phyloP scores from a whole-genome alignment of 2,797 vertebrate genomes.

The Smutsia temminckii region DNA sequence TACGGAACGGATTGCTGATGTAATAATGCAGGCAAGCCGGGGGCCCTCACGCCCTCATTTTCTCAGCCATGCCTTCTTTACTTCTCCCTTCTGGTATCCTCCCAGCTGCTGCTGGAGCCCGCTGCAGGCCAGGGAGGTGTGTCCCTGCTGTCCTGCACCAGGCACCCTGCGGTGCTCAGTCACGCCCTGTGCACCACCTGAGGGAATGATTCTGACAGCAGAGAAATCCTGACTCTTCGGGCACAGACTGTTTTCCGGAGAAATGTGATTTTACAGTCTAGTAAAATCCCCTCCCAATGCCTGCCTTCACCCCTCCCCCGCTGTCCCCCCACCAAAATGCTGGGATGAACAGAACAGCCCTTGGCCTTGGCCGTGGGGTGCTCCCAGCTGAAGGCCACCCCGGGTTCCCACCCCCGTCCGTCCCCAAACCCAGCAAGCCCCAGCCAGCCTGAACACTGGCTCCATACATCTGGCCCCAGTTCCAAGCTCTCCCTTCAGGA shows the following conservation, averaged over 20 bases:
- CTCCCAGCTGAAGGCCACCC: not conserved
- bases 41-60: rapidly evolving
- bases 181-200: not conserved
- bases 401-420: not conserved
- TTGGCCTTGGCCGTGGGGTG: not conserved
- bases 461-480: not conserved
- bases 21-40: not conserved
- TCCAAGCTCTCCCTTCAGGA: not conserved
- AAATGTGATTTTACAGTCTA: not conserved
- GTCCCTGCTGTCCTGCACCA: not conserved
- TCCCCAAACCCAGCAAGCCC: not conserved
- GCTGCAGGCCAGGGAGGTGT: not conserved
- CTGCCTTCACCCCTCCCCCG: not conserved
- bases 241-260: not conserved
- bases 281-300: not conserved
- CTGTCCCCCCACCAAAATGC: not conserved
- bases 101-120: not conserved
- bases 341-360: no score
- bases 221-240: not conserved
- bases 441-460: not conserved
- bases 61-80: not conserved
- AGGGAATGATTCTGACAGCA: not conserved
- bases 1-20: not conserved
- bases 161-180: not conserved
- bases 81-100: not conserved